Percentiles rank a stretch among this genome's conserved stretches.
phyloP scores from a whole-genome alignment of 1,140 invertebrate species.

The Andricus grossulariae region DNA sequence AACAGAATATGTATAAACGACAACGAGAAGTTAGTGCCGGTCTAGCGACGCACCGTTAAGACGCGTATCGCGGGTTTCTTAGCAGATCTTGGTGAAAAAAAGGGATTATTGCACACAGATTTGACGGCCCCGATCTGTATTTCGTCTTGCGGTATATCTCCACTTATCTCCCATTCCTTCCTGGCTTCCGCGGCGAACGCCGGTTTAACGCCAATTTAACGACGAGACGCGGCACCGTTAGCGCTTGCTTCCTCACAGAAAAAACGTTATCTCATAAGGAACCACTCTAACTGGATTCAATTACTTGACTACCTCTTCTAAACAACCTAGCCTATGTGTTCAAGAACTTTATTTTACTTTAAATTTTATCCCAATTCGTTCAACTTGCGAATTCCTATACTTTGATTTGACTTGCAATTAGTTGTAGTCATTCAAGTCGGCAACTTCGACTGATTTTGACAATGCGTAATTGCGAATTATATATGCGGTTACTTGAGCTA shows the following conservation, averaged over 20 bases:
- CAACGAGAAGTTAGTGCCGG: slow-evolving; percentile 1
- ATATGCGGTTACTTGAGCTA: background rate
- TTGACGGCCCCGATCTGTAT: slow-evolving; percentile 4
- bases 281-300: slow-evolving; percentile 17
- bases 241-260: slow-evolving; percentile 12
- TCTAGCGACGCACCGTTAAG: slow-evolving; percentile 8
- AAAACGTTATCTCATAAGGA: slow-evolving; percentile 31
- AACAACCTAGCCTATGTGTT: background rate
- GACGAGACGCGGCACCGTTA: slow-evolving; percentile 43
- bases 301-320: background rate
- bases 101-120: slow-evolving; percentile 14
- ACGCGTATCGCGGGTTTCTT: slow-evolving; percentile 1
- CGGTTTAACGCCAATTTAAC: slow-evolving; percentile 55
- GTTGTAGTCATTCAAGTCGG: too few species aligned
- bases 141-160: slow-evolving; percentile 2
- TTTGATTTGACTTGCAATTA: background rate
- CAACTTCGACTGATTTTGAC: too few species aligned
- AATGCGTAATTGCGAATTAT: background rate
- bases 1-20: background rate
- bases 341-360: background rate
- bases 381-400: background rate
- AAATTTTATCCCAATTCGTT: background rate
- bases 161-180: slow-evolving; percentile 20
- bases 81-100: slow-evolving; percentile 35
- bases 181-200: slow-evolving; percentile 29